phyloP scores from a whole-genome alignment of 2,797 vertebrate species.

The Anableps anableps region DNA sequence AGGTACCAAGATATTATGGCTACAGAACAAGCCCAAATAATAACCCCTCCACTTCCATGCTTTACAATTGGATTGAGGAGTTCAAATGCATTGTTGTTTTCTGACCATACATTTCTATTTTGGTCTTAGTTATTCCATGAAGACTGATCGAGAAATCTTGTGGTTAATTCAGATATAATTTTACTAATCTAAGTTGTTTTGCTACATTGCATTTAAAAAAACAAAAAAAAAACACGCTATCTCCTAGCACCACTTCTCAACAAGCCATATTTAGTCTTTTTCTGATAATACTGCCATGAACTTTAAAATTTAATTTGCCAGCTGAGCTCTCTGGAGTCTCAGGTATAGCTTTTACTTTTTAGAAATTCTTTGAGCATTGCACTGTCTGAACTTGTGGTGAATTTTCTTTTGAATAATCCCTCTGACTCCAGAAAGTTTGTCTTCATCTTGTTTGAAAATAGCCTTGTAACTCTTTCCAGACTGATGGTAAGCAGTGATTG shows the following conservation, averaged over 20 bases:
- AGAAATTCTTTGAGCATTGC: neutral
- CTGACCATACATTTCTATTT: no score
- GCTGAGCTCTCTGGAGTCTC: neutral
- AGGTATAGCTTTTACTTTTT: neutral
- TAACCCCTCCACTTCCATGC: no score
- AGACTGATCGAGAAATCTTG: no score
- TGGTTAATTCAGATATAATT: no score
- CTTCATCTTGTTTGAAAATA: neutral
- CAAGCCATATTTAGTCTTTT: neutral
- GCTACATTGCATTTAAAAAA: neutral
- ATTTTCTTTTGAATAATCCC: neutral
- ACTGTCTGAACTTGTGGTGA: neutral
- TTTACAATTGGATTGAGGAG: no score
- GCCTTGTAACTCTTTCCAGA: neutral
- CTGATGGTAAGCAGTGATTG: neutral
- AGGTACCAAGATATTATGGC: no score
- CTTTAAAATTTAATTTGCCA: neutral
- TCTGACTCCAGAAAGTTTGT: neutral
- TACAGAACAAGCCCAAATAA: no score
- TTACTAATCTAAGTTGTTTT: neutral
- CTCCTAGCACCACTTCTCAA: neutral
- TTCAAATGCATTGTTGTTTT: no score
- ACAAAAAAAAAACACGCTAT: neutral
- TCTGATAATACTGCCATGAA: neutral
- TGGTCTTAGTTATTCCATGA: no score